phyloP scores from a whole-genome alignment of 2,113 vertebrate species.

The Halichoeres trimaculatus region DNA sequence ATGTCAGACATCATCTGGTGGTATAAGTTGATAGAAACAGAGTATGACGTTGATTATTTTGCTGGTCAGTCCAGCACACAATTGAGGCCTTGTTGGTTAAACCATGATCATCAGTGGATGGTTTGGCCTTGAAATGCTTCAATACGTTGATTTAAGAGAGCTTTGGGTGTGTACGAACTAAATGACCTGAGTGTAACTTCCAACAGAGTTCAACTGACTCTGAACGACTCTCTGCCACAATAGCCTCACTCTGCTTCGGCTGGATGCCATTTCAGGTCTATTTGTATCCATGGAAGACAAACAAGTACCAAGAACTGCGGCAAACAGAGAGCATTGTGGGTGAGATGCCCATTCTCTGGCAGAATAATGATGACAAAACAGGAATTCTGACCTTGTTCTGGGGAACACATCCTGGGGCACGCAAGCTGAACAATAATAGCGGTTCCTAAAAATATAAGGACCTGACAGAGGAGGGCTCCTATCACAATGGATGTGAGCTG shows the following conservation, averaged over 20 bases:
- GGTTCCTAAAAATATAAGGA: slow-evolving; percentile 74
- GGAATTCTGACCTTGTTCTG: slow-evolving; percentile 66
- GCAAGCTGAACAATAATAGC: slow-evolving; percentile 56
- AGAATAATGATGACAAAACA: slow-evolving; percentile 68
- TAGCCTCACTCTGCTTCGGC: slow-evolving; percentile 12
- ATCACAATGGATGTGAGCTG: slow-evolving; percentile 65
- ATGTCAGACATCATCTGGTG: no score
- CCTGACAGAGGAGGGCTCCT: slow-evolving; percentile 61
- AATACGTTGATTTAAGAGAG: neutral
- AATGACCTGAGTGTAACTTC: slow-evolving; percentile 8
- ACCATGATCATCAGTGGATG: no score
- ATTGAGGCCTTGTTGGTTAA: no score
- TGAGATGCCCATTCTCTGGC: slow-evolving; percentile 53
- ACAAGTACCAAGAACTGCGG: slow-evolving; percentile 51
- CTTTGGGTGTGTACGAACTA: neutral
- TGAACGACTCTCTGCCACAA: slow-evolving; percentile 21
- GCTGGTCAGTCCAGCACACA: no score
- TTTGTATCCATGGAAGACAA: slow-evolving; percentile 63
- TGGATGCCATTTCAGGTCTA: slow-evolving; percentile 38
- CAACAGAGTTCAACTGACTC: slow-evolving; percentile 18
- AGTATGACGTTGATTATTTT: no score
- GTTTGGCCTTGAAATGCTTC: no score
- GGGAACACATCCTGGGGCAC: slow-evolving; percentile 63
- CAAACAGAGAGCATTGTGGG: slow-evolving; percentile 38
- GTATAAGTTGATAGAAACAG: no score